Evolutionary conservation across 92 coral and sea anemone genomes (phyloP), one percentile per base, ranked within the genome.

Genomic region (Bergia sp.): DNA sequence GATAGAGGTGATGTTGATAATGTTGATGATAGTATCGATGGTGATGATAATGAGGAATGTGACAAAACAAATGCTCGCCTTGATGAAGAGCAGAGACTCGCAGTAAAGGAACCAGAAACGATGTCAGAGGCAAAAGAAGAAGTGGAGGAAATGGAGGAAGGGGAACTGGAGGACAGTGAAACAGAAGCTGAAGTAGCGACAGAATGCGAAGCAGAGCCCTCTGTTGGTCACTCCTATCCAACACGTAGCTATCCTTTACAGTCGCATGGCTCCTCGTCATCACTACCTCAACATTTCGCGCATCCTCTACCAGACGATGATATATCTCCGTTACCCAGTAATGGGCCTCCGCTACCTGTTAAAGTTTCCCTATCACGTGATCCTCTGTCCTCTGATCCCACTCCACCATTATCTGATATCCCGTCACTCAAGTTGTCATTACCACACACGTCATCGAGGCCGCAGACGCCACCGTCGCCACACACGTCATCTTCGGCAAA

Each of bases 81-180:
- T 71, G 49, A 43, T 9, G 47, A 57, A 39, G 89, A 81, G 42
- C 44, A 81, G 12, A 38, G 55, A 7, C 43, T 21, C 1, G 44
- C 37, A 29, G 29, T 47, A 13, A 61, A 75, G 36, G 37, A 50
- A 41, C 80, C 23, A 50, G 41, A 82, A 36, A 21, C 7, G 43
- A 41, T 77, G 72, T 37, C 76, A 61, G 80, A 86, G 65, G 75
- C 11, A 39, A 77, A 16, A 76, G 65, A 69, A 13, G 91, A 82
- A 65, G 81, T 3, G 13, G 91, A 45, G 36, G 77, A 87, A 69
- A 57, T 73, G 91, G 91, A 86, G 37, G 84, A 66, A 44, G 79
- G 83, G 8, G 90, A 85, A 58, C 65, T 73, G 16, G 85, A 91
- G 77, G 89, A 44, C 42, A 72, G 57, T 55, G 88, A 88, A 81